These are phyloP conservation scores for Sisor rabdophorus DNA, from an alignment of 2,113 vertebrate species.

Conservation along the genomic window DNA sequence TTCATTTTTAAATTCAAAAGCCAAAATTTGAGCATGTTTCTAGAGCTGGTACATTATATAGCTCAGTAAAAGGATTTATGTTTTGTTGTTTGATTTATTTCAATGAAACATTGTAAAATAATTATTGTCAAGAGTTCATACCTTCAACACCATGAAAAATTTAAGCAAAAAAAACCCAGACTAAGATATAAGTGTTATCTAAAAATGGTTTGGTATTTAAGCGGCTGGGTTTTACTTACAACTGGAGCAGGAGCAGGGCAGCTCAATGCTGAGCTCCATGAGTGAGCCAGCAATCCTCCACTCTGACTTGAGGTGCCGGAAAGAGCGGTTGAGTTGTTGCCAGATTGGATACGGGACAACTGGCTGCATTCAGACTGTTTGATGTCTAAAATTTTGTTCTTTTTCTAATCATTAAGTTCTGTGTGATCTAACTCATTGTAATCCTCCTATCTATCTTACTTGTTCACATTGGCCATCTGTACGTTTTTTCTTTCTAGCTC, in stretches of 20 bases:
- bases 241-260: constrained; percentile 32
- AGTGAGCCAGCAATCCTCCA: not conserved
- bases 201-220: not conserved
- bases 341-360: constrained; percentile 24
- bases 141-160: no score
- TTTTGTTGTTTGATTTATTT: no score
- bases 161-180: no score
- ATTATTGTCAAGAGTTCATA: no score
- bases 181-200: not conserved
- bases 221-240: constrained; percentile 34
- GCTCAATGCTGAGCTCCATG: constrained; percentile 38
- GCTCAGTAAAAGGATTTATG: no score
- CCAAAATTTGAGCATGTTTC: not conserved
- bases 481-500: not conserved
- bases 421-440: no score
- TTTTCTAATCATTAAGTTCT: no score
- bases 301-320: not conserved
- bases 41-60: not conserved
- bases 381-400: constrained; percentile 26
- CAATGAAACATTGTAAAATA: not conserved
- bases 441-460: no score
- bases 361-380: constrained; percentile 38
- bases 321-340: constrained; percentile 31
- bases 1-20: not conserved
- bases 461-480: not conserved